Conservation (phyloP, 2,113 vertebrate species). For the Nycticebus coucang region DNA sequence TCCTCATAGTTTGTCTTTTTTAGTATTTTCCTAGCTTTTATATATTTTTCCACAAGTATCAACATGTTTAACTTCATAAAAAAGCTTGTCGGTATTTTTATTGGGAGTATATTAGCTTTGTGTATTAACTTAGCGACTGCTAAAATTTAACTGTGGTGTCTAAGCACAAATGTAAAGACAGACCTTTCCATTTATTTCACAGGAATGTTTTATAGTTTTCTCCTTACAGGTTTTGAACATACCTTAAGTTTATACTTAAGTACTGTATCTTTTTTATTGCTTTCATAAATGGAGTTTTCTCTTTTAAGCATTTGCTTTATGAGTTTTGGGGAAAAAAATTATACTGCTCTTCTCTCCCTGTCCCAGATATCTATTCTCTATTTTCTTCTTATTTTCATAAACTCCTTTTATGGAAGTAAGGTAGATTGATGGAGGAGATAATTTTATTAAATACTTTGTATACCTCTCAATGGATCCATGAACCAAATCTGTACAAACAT, state of each 20-base stretch:
- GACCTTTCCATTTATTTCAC: not conserved
- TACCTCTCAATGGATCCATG: not conserved
- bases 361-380: not conserved
- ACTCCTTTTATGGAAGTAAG: not conserved
- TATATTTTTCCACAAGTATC: not conserved
- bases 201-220: not conserved
- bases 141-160: not conserved
- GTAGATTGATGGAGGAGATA: not conserved
- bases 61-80: not conserved
- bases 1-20: not conserved
- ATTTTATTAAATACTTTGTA: not conserved
- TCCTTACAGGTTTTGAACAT: not conserved
- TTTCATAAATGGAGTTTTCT: not conserved
- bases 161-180: too few relatives aligned
- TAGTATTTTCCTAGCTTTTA: not conserved
- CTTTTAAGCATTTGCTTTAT: slow-evolving; percentile 7
- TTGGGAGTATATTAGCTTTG: not conserved
- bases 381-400: not conserved
- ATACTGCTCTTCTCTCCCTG: not conserved
- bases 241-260: not conserved
- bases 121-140: not conserved
- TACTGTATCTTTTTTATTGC: not conserved
- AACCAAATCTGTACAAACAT: not conserved
- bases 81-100: not conserved
- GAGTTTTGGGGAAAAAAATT: not conserved